phyloP scores from a whole-genome alignment of 2,888 invertebrate species.

The Scaptomyza parva region DNA sequence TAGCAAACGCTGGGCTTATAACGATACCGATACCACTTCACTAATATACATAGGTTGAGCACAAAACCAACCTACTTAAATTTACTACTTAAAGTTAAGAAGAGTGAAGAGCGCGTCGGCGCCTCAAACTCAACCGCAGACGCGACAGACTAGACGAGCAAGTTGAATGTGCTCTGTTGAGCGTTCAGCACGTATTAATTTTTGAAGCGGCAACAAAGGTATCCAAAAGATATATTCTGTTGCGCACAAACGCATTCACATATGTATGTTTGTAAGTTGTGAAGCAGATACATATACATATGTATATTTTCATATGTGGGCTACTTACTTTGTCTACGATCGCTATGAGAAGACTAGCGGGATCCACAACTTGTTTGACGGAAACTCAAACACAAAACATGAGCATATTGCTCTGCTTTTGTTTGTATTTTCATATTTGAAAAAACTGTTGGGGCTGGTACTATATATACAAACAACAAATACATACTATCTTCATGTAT shows the following conservation, averaged over 20 bases:
- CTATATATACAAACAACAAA: conserved; percentile 2
- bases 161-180: conserved; percentile 76
- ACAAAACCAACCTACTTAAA: conserved; percentile 25
- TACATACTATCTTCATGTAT: neutral
- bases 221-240: conserved; percentile 73
- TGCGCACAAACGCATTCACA: conserved; percentile 58
- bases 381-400: conserved; percentile 41
- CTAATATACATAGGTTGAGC: conserved; percentile 5
- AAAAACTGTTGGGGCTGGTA: conserved; percentile 8
- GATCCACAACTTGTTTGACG: conserved; percentile 75
- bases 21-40: conserved; percentile 15
- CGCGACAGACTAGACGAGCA: conserved; percentile 39
- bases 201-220: conserved; percentile 69
- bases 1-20: conserved; percentile 6
- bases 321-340: conserved; percentile 53
- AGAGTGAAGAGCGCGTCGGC: conserved; percentile 28
- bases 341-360: conserved; percentile 54
- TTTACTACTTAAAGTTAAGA: conserved; percentile 14
- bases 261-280: neutral
- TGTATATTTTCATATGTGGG: conserved; percentile 57
- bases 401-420: conserved; percentile 45
- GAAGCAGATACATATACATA: conserved; percentile 1
- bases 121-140: conserved; percentile 19
- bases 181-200: conserved; percentile 82
- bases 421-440: conserved; percentile 54